Conservation (phyloP, 2,113 vertebrate genomes). For the Chloropsis cyanopogon region DNA sequence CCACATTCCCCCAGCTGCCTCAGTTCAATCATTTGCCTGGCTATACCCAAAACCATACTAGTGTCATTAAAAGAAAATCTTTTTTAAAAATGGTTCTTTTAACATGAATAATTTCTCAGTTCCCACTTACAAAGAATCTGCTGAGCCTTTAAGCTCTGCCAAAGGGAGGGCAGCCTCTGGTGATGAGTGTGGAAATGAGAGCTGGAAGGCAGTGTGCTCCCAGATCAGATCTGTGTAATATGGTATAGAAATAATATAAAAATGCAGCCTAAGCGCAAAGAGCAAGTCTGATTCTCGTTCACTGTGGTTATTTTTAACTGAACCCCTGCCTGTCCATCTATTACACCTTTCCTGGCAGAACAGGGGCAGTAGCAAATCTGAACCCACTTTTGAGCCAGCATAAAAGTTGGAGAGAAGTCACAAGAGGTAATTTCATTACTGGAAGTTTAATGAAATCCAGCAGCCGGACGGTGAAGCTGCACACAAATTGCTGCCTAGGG, state of each 20-base stretch:
- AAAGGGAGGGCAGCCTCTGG: neutral
- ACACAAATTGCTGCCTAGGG: neutral
- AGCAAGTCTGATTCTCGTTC: neutral
- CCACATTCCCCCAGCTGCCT: neutral
- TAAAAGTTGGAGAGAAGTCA: constrained; percentile 30
- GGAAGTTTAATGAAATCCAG: constrained; percentile 31
- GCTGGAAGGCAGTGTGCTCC: neutral
- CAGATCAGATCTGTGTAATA: neutral
- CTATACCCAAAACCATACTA: neutral
- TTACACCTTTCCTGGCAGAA: neutral
- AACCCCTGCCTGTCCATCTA: neutral
- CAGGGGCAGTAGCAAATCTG: neutral
- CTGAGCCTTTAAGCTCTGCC: neutral
- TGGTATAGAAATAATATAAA: neutral
- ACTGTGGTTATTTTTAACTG: neutral
- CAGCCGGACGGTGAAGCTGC: neutral
- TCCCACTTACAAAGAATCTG: neutral
- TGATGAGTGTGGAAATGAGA: constrained; percentile 10
- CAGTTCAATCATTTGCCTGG: neutral
- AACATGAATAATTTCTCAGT: neutral
- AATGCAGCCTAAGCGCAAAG: constrained; percentile 2
- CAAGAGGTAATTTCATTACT: constrained; percentile 8
- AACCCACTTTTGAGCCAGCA: neutral
- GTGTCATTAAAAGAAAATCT: neutral
- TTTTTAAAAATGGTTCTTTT: neutral